These are phyloP conservation scores for Nerophis ophidion DNA, from an alignment of 2,113 vertebrate genomes.

Conservation along the genomic window DNA sequence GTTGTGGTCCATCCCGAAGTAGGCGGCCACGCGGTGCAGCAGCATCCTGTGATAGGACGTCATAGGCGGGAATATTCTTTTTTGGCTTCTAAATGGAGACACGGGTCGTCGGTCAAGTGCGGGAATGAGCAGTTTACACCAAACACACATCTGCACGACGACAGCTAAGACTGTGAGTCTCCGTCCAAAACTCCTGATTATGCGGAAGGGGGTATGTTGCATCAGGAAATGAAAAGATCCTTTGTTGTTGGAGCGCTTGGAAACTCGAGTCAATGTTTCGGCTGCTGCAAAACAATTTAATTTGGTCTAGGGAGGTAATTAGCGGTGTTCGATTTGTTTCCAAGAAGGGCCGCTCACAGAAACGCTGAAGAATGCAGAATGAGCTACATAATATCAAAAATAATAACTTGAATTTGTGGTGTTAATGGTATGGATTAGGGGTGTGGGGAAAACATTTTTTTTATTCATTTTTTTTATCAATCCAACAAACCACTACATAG, in stretches of 20 bases:
- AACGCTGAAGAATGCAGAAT: too few species aligned
- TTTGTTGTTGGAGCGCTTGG: not conserved
- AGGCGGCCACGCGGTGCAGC: constrained; percentile 94
- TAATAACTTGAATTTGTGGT: too few species aligned
- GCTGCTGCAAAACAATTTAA: not conserved
- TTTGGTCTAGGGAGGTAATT: not conserved
- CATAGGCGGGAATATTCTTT: constrained; percentile 98
- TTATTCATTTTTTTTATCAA: too few species aligned
- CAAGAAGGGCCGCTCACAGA: too few species aligned
- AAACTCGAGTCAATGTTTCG: not conserved
- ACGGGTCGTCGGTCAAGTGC: not conserved
- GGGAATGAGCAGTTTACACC: not conserved
- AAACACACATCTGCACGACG: not conserved
- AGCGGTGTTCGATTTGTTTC: too few species aligned
- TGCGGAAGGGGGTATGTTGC: constrained; percentile 8
- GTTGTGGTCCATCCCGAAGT: constrained; percentile 98
- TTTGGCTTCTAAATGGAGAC: constrained; percentile 76
- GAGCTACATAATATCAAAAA: too few species aligned
- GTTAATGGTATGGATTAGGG: too few species aligned
- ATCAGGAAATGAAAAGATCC: constrained; percentile 6
- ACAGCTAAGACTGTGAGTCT: too few species aligned
- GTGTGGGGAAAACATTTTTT: too few species aligned
- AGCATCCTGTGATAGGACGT: constrained; percentile 98
- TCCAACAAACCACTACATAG: too few species aligned
- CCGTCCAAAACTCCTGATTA: constrained; percentile 11